Evolutionary conservation across 2,888 invertebrate species (phyloP).

Genomic region (Deroplatys truncata): DNA sequence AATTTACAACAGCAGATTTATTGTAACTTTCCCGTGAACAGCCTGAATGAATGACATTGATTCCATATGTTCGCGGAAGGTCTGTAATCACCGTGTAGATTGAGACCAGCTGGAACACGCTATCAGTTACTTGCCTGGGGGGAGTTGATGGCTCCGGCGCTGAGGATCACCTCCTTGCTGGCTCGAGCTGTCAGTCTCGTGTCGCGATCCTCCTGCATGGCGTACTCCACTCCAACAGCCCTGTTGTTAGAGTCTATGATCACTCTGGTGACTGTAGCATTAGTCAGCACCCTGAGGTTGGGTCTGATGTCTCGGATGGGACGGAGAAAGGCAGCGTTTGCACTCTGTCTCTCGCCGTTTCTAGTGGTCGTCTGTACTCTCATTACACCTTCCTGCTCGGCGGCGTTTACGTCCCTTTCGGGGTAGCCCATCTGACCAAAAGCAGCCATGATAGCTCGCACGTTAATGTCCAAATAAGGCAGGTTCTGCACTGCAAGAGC

Average conservation of each 20-base stretch:
- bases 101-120: too few relatives aligned
- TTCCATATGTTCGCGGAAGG: too few relatives aligned
- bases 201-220: conserved; percentile 66
- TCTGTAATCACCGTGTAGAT: too few relatives aligned
- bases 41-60: too few relatives aligned
- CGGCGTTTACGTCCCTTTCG: conserved; percentile 24
- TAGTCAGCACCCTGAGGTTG: conserved; percentile 39
- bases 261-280: conserved; percentile 49
- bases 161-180: conserved; percentile 78
- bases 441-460: conserved; percentile 42
- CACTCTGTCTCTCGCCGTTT: conserved; percentile 41
- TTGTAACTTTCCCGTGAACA: too few relatives aligned
- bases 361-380: conserved; percentile 34
- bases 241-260: conserved; percentile 51
- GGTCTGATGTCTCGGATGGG: conserved; percentile 30
- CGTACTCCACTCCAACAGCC: conserved; percentile 79
- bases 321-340: conserved; percentile 52
- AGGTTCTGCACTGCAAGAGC: conserved; percentile 43
- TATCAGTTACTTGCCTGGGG: conserved; percentile 51
- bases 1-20: too few relatives aligned
- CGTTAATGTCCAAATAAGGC: conserved; percentile 42
- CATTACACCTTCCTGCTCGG: conserved; percentile 42
- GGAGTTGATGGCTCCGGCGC: conserved; percentile 84
- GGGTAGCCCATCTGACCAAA: conserved; percentile 43
- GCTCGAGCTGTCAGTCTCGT: conserved; percentile 58